Evolutionary conservation across 37 sponge, comb jelly and placozoan species (phyloP), one percentile per base, ranked within the genome.

Genomic region (Aplysina aerophoba): DNA sequence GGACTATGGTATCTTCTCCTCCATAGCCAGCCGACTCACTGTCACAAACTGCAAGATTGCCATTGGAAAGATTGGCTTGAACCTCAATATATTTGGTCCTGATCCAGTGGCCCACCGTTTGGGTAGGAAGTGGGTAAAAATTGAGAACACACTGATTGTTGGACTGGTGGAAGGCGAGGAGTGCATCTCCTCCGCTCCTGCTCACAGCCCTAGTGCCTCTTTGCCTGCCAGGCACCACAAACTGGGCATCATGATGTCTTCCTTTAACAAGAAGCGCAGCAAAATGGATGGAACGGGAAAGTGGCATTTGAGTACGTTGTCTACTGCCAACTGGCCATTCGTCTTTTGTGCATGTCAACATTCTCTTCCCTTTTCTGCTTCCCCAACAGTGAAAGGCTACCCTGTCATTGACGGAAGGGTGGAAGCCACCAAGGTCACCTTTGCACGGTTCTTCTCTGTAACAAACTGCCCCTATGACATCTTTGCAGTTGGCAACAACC

Each of bases 171-270:
- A 89, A 33, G 85, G 68, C 15, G 91, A 95, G 59, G 22, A 69
- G 20, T 95, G 91, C 58, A 11, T 55, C 31, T 73, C 71, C 28
- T 21, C 55, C 24, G 59, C 59, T 6, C 94, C 94, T 16, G 44
- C 55, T 55, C 78, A 78, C 58, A 56, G 56, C 22, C 75, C 85
- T 1, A 53, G 50, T 2, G 84, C 83, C 12, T 80, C 87, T 24
- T 78, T 86, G 14, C 8, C 39, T 15, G 60, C 75, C 0, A 12
- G 11, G 0, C 68, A 77, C 11, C 69, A 39, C 73, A 83, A 85
- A 65, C 44, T 84, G 27, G 96, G 96, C 50, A 57, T 95, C 14
- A 95, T 95, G 96, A 95, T 95, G 96, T 85, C 93, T 33, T 92
- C 88, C 1, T 90, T 95, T 56, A 90, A 89, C 54, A 82, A 93